Percentiles rank a stretch among this genome's conserved stretches.
Evolutionary conservation across 2,888 invertebrate species (phyloP).

Genomic region (Ormia ochracea): DNA sequence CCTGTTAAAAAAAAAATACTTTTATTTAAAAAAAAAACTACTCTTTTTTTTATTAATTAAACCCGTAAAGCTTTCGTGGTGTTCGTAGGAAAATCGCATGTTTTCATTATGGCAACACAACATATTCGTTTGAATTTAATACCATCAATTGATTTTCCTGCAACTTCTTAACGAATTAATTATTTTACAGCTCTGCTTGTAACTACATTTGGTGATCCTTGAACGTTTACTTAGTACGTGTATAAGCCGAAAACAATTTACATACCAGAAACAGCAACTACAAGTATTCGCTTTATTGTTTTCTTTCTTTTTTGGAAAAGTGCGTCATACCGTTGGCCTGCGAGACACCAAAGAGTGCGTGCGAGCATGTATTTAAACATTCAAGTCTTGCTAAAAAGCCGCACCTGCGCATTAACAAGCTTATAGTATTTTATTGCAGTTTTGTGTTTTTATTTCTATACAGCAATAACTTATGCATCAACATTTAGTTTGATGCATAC

Average conservation of each 20-base stretch:
- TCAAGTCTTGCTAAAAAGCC: constrained; percentile 51
- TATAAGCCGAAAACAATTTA: constrained; percentile 39
- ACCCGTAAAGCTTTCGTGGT: too few species aligned
- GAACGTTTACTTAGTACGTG: constrained; percentile 47
- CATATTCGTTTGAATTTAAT: too few species aligned
- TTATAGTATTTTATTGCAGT: constrained; percentile 10
- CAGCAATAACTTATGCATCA: constrained; percentile 46
- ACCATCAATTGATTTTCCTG: too few species aligned
- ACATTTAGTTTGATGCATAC: constrained; percentile 44
- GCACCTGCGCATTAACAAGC: constrained; percentile 55
- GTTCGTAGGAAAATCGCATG: too few species aligned
- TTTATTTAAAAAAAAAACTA: too few species aligned
- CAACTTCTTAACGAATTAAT: background rate
- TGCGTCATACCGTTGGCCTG: constrained; percentile 49
- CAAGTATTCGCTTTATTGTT: constrained; percentile 9
- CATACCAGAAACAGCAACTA: constrained; percentile 34
- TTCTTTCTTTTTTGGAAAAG: constrained; percentile 18
- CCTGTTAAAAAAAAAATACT: too few species aligned
- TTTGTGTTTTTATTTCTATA: constrained; percentile 11
- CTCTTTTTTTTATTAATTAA: too few species aligned
- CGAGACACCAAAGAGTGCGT: constrained; percentile 51
- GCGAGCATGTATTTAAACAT: constrained; percentile 53
- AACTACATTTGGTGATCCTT: constrained; percentile 57
- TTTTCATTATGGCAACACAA: too few species aligned
- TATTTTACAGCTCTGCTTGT: constrained; percentile 32